Conservation (phyloP, 2,797 vertebrate genomes). For the Austrolebias charrua region DNA sequence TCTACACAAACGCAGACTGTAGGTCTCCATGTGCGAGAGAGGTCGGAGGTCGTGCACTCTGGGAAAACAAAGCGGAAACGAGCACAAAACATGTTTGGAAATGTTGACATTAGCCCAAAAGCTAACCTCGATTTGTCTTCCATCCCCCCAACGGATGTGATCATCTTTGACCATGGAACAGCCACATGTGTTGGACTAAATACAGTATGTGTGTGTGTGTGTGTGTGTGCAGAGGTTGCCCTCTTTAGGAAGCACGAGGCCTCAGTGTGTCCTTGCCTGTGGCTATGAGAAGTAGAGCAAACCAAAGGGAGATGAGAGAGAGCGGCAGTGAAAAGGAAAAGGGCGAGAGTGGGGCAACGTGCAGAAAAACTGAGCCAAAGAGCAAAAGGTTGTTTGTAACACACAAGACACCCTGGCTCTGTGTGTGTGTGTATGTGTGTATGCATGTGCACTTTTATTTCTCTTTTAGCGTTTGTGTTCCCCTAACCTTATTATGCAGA, state of each 20-base stretch:
- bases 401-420: neutral
- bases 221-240: conserved; percentile 35
- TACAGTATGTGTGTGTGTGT: conserved; percentile 1
- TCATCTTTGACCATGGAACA: conserved; percentile 9
- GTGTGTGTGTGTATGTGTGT: neutral
- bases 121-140: neutral
- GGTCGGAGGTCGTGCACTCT: conserved; percentile 4
- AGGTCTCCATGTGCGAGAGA: conserved; percentile 2
- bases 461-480: neutral
- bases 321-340: neutral
- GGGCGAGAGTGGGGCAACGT: neutral
- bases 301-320: conserved; percentile 21
- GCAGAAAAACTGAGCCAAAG: conserved; percentile 10
- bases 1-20: conserved; percentile 3
- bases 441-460: neutral
- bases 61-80: conserved; percentile 39
- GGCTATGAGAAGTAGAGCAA: conserved; percentile 62
- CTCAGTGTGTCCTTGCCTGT: conserved; percentile 54
- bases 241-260: conserved; percentile 45
- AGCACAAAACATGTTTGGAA: conserved; percentile 20
- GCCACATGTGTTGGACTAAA: conserved; percentile 16
- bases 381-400: conserved; percentile 26
- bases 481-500: neutral
- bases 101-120: neutral
- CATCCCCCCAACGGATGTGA: conserved; percentile 9